Conservation (phyloP, 2,888 invertebrate species). For the Lingula anatina region DNA sequence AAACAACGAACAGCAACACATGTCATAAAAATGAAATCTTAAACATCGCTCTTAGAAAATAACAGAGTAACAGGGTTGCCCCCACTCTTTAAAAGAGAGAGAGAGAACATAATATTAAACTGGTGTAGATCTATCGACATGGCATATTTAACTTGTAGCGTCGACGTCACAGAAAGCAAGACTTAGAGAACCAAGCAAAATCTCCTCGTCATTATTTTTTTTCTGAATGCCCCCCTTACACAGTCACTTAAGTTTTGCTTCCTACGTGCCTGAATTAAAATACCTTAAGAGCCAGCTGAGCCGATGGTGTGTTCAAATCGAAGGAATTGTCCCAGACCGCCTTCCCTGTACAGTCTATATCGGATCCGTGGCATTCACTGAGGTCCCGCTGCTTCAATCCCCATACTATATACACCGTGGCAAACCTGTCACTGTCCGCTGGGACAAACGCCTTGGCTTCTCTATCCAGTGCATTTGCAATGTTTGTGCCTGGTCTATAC, state of each 20-base stretch:
- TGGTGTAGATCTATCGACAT: not conserved
- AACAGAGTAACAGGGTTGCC: not conserved
- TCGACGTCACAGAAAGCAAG: too few relatives aligned
- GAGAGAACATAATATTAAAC: not conserved
- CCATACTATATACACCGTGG: slow-evolving; percentile 27
- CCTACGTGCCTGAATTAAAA: not conserved
- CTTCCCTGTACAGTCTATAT: slow-evolving; percentile 26
- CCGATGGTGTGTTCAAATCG: slow-evolving; percentile 26
- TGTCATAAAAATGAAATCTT: too few relatives aligned
- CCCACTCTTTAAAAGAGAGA: not conserved
- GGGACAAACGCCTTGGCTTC: slow-evolving; percentile 21
- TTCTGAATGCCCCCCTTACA: too few relatives aligned
- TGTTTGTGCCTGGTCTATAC: slow-evolving; percentile 23
- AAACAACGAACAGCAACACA: too few relatives aligned
- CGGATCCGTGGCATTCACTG: slow-evolving; percentile 29
- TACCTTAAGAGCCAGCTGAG: slow-evolving; percentile 37
- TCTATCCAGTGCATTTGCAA: slow-evolving; percentile 18
- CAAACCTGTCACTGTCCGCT: slow-evolving; percentile 15
- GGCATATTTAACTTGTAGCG: too few relatives aligned
- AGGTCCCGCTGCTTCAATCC: slow-evolving; percentile 32
- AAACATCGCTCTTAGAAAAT: not conserved
- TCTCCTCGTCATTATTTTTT: too few relatives aligned
- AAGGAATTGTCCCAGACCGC: slow-evolving; percentile 33
- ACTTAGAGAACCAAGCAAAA: too few relatives aligned
- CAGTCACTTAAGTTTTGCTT: not conserved